phyloP scores from a whole-genome alignment of 23 tunicate species.

The Trididemnum miniatum region DNA sequence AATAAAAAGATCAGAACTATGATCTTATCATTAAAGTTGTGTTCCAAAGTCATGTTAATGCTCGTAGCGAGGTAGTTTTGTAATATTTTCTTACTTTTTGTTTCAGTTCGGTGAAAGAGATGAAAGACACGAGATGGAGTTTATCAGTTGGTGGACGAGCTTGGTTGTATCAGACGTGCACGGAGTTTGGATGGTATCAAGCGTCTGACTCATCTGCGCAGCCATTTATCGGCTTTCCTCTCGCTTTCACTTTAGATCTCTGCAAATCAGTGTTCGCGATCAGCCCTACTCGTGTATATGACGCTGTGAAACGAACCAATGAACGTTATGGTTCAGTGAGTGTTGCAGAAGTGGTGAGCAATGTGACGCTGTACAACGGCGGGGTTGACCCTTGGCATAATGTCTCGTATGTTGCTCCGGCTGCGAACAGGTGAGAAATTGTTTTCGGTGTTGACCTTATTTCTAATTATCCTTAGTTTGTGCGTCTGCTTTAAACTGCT shows the following conservation, averaged over 20 bases:
- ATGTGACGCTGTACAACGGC: constrained; percentile 80
- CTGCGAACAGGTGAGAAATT: no score
- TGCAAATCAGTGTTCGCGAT: constrained; percentile 55
- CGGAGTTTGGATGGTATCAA: constrained; percentile 93
- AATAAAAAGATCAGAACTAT: no score
- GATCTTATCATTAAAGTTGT: no score
- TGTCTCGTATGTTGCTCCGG: constrained; percentile 43
- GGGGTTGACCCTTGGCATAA: constrained; percentile 78
- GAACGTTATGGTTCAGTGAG: constrained; percentile 11
- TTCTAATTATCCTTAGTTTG: no score
- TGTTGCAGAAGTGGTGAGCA: constrained; percentile 52
- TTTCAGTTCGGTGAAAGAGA: constrained; percentile 25
- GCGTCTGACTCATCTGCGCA: constrained; percentile 56
- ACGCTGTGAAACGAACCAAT: constrained; percentile 25
- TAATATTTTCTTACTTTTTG: no score
- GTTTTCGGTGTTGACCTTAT: no score
- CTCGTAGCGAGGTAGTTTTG: no score
- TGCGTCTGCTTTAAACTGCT: no score
- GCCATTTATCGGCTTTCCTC: constrained; percentile 71
- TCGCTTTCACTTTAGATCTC: constrained; percentile 36
- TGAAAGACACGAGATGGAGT: constrained; percentile 41
- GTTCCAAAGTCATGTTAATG: no score
- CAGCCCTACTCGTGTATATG: constrained; percentile 9
- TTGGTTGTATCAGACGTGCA: constrained; percentile 81
- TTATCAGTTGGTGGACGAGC: constrained; percentile 26